Conservation (phyloP, 2,113 vertebrate species). For the Sterrhoptilus dennistouni region DNA sequence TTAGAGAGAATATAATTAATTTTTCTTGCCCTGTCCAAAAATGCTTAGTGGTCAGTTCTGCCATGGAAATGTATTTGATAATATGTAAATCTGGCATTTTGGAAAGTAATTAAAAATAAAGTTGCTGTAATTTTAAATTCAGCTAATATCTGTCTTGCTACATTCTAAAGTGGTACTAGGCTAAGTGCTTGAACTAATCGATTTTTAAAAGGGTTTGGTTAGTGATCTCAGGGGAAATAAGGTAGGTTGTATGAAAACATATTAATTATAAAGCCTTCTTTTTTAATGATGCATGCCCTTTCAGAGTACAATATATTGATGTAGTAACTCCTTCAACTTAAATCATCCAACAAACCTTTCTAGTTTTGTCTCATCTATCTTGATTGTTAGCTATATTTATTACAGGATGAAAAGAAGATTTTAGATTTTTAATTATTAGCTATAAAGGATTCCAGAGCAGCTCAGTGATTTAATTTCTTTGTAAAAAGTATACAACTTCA, state of each 20-base stretch:
- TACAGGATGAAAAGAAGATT: constrained; percentile 37
- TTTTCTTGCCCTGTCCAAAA: constrained; percentile 68
- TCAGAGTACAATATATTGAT: constrained; percentile 54
- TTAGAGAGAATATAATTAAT: constrained; percentile 67
- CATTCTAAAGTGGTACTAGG: constrained; percentile 43
- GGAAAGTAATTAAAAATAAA: constrained; percentile 74
- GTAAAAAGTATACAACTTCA: not conserved
- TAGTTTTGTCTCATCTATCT: constrained; percentile 44
- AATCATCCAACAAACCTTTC: constrained; percentile 24
- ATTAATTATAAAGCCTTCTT: constrained; percentile 59
- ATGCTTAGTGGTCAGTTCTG: constrained; percentile 75
- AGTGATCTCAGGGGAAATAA: constrained; percentile 64
- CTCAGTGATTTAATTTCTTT: constrained; percentile 40
- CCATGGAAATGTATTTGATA: constrained; percentile 70
- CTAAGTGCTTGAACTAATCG: constrained; percentile 66
- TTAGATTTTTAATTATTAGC: constrained; percentile 54
- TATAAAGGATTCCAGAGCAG: constrained; percentile 8
- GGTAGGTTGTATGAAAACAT: constrained; percentile 58
- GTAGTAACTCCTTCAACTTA: constrained; percentile 34
- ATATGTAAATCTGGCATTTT: constrained; percentile 77
- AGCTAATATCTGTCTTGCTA: constrained; percentile 51
- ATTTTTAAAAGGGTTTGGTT: constrained; percentile 66
- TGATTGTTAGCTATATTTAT: not conserved
- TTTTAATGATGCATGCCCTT: constrained; percentile 61
- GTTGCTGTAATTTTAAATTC: constrained; percentile 66